Base-by-base conservation (phyloP, 1,140 invertebrate genomes). In the Lethrus apterus region DNA sequence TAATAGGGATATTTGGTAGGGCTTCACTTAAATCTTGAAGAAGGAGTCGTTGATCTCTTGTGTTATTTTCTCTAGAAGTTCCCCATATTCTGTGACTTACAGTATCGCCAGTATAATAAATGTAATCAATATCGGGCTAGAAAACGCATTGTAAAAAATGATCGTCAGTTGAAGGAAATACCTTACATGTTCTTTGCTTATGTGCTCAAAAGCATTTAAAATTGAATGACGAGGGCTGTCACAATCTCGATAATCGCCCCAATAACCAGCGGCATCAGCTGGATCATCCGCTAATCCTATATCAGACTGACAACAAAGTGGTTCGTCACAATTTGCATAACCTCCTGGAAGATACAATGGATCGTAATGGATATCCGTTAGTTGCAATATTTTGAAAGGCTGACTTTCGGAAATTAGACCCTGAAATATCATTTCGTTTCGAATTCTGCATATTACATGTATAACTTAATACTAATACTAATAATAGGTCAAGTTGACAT, bases 71-170 rank as follows among this genome's bases (percentile, higher is more conserved):
- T 29, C 73, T 67, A 0, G 80, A 78, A 13, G 86, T 89, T 57
- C 81, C 80, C 86, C 86, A 93, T 13, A 90, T 73, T 56, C 83
- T 80, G 60, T 94, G 89, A 47, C 87, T 79, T 33, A 90, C 79
- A 2, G 88, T 72, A 59, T 93, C 89, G 4, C 89, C 89, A 14
- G 89, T 89, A 66, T 87, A 89, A 55, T 90, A 84, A 46, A 93
- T 73, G 14, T 78, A 75, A 45, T 88, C 82, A 40, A 84, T 72
- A 66, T 83, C 69, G 67, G 80, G 41, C 19, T 70, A 50, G 36
- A 32, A 50, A n/a, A 32, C 24, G 24, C 24, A 5, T 33, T 20
- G 17, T 20, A 11, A 29, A n/a, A 19, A 60, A 42, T 29, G 42
- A 46, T 26, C 5, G 24, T 4, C 24, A 9, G 11, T 20, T 7